Percentiles rank a stretch among this genome's conserved stretches.
Conservation (phyloP, 2,888 invertebrate genomes). For the Leptinotarsa tumamoca region DNA sequence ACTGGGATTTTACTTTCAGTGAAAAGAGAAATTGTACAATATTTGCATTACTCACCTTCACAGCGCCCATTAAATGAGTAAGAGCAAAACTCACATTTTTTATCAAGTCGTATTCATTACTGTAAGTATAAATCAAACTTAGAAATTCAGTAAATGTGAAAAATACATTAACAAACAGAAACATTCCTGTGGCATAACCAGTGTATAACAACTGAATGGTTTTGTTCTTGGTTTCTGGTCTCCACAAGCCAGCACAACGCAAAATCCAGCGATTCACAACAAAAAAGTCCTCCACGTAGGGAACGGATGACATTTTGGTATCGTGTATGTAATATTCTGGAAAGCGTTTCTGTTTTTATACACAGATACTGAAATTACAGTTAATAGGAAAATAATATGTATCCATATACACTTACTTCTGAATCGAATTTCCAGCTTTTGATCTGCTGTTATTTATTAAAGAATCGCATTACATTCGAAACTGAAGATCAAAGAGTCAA, state of each 20-base stretch:
- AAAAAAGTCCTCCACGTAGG: constrained; percentile 55
- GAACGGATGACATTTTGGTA: constrained; percentile 26
- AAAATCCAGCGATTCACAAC: constrained; percentile 58
- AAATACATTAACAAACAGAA: constrained; percentile 58
- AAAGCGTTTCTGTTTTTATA: constrained; percentile 6
- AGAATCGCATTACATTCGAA: constrained; percentile 1
- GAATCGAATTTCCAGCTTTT: background rate
- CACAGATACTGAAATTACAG: background rate
- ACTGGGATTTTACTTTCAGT: background rate
- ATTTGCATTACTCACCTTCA: constrained; percentile 50
- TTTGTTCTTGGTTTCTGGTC: constrained; percentile 51
- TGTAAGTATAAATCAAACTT: constrained; percentile 55
- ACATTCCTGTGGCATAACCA: constrained; percentile 53
- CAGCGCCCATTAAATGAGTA: constrained; percentile 59
- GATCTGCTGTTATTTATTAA: constrained; percentile 7
- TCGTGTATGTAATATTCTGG: background rate
- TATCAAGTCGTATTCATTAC: constrained; percentile 55
- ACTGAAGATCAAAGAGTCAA: constrained; percentile 14
- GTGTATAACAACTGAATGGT: constrained; percentile 49
- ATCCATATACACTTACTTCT: background rate
- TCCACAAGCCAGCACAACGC: constrained; percentile 58
- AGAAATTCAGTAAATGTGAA: constrained; percentile 59
- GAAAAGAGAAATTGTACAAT: background rate
- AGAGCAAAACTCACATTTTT: constrained; percentile 60
- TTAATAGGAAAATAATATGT: constrained; percentile 9